Conservation (phyloP, 2,797 vertebrate species). For the Eptatretus atami region DNA sequence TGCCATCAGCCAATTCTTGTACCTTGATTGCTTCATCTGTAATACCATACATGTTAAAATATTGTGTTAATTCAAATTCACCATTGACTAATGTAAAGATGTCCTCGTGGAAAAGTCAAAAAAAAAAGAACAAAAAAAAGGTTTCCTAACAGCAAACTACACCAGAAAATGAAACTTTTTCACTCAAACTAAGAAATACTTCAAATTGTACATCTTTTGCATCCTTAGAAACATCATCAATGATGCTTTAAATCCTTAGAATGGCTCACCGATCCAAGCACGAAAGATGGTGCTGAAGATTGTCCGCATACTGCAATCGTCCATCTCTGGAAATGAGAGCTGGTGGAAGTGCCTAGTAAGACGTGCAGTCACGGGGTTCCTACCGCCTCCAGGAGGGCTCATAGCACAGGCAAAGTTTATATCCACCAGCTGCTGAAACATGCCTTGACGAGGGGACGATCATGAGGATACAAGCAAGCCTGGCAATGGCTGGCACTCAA, state of each 20-base stretch:
- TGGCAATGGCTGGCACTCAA: too few species aligned
- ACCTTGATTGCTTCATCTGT: slow-evolving; percentile 19
- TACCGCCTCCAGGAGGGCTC: slow-evolving; percentile 51
- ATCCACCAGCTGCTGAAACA: slow-evolving; percentile 45
- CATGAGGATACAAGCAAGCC: neutral
- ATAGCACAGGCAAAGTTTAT: slow-evolving; percentile 63
- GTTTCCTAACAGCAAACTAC: too few species aligned
- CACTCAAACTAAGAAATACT: too few species aligned
- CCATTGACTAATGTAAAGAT: too few species aligned
- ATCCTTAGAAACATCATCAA: too few species aligned
- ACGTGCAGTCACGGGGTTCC: slow-evolving; percentile 39
- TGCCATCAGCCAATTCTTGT: slow-evolving; percentile 19
- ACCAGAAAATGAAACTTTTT: too few species aligned
- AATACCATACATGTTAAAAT: neutral
- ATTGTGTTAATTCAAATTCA: neutral
- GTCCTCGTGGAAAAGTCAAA: too few species aligned
- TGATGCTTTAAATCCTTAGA: too few species aligned
- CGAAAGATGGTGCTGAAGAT: slow-evolving; percentile 57
- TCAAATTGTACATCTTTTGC: too few species aligned
- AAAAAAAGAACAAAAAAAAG: too few species aligned
- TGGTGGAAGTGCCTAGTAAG: slow-evolving; percentile 56
- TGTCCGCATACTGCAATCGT: slow-evolving; percentile 34
- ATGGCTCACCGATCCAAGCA: slow-evolving; percentile 41
- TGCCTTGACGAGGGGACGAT: slow-evolving; percentile 15
- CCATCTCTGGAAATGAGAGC: slow-evolving; percentile 47